Percentiles rank a stretch among this genome's conserved stretches.
Conservation (phyloP, 2,888 invertebrate species). For the Meloe dianella region DNA sequence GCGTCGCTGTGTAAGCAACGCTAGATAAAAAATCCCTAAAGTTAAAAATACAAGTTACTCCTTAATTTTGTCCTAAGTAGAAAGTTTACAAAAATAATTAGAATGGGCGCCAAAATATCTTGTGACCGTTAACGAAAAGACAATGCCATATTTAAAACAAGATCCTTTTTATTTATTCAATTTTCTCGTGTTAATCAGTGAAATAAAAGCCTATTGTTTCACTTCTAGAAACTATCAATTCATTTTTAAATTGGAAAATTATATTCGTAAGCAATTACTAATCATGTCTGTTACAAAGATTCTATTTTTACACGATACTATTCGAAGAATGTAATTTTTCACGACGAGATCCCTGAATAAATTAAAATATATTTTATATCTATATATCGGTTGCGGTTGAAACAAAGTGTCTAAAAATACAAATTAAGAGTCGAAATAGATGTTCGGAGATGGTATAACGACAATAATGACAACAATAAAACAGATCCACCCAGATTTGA, state of each 20-base stretch:
- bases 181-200: neutral
- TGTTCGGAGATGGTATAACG: neutral
- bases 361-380: neutral
- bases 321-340: neutral
- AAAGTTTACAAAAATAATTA: neutral
- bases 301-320: neutral
- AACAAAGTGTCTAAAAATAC: neutral
- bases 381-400: neutral
- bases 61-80: neutral
- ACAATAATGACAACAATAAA: neutral
- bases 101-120: neutral
- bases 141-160: neutral
- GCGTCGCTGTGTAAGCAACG: no score
- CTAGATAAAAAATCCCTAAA: no score
- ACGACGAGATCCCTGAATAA: neutral
- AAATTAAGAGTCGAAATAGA: neutral
- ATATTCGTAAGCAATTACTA: neutral
- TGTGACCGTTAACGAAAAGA: neutral
- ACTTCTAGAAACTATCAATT: neutral
- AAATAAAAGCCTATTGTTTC: neutral
- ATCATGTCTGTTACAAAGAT: neutral
- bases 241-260: neutral
- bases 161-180: neutral
- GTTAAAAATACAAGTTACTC: no score
- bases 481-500: slow-evolving; percentile 7